Evolutionary conservation across 2,888 invertebrate genomes (phyloP).

Genomic region (Carpatolechia fugitivella): DNA sequence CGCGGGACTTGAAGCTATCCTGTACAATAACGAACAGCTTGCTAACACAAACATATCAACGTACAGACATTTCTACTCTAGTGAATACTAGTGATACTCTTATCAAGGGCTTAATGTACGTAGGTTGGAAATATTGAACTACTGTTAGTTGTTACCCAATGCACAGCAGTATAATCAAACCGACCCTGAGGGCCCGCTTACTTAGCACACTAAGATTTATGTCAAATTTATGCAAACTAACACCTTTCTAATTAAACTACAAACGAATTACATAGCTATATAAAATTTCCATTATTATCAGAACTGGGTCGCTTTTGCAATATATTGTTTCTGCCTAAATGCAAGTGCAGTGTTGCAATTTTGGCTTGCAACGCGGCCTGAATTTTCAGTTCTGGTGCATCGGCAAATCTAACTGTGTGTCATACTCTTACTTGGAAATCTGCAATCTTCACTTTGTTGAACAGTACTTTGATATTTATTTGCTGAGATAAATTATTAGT

Average conservation of each 20-base stretch:
- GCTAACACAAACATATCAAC: no score
- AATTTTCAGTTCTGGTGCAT: background rate
- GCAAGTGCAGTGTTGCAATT: slow-evolving; percentile 1
- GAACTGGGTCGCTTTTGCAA: slow-evolving; percentile 1
- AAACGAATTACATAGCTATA: background rate
- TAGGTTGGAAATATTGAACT: no score
- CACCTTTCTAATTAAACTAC: background rate
- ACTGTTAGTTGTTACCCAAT: background rate
- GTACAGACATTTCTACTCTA: no score
- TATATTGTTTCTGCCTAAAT: slow-evolving; percentile 7
- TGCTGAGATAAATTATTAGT: no score
- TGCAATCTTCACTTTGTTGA: no score
- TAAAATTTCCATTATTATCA: slow-evolving; percentile 2
- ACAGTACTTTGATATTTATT: no score
- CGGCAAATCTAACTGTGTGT: background rate
- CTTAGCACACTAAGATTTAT: background rate
- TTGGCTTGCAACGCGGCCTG: background rate
- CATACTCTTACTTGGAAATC: no score
- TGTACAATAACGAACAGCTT: no score
- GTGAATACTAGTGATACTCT: no score
- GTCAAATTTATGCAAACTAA: background rate
- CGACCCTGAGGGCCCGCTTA: background rate
- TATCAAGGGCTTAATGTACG: no score
- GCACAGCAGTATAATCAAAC: background rate
- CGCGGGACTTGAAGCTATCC: no score